Conservation (phyloP, 2,113 vertebrate genomes). For the Pseudopodoces humilis region DNA sequence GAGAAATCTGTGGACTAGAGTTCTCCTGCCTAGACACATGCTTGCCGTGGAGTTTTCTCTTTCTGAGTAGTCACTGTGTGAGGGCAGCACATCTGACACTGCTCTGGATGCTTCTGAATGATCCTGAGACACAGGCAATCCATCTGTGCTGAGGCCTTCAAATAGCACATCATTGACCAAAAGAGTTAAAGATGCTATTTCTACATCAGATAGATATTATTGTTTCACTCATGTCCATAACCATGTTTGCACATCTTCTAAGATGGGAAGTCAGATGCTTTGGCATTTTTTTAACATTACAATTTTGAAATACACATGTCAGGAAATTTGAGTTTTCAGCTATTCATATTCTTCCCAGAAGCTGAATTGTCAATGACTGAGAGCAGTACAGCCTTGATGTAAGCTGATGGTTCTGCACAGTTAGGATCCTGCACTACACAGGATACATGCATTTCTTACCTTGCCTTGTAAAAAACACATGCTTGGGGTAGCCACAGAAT, state of each 20-base stretch:
- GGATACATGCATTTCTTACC: not conserved
- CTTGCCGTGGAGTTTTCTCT: not conserved
- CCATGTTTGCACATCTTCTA: not conserved
- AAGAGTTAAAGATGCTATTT: not conserved
- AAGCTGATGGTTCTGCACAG: not conserved
- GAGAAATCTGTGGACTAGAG: not conserved
- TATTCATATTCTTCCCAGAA: not conserved
- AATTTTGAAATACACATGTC: not conserved
- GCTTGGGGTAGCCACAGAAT: not conserved
- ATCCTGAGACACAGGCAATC: not conserved
- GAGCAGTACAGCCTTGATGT: not conserved
- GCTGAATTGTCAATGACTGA: fast-evolving
- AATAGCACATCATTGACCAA: not conserved
- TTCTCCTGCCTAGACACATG: not conserved
- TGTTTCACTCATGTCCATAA: not conserved
- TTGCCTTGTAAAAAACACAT: not conserved
- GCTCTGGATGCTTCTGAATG: not conserved
- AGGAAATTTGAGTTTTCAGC: not conserved
- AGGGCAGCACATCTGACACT: not conserved
- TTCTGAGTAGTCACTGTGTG: not conserved
- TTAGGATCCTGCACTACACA: fast-evolving
- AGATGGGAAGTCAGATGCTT: not conserved
- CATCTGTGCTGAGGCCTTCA: not conserved
- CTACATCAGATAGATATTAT: not conserved
- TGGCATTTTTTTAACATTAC: not conserved